Evolutionary conservation across 2,113 vertebrate species (phyloP), one percentile per base, ranked within the genome.

Genomic region (Haemorhous mexicanus): DNA sequence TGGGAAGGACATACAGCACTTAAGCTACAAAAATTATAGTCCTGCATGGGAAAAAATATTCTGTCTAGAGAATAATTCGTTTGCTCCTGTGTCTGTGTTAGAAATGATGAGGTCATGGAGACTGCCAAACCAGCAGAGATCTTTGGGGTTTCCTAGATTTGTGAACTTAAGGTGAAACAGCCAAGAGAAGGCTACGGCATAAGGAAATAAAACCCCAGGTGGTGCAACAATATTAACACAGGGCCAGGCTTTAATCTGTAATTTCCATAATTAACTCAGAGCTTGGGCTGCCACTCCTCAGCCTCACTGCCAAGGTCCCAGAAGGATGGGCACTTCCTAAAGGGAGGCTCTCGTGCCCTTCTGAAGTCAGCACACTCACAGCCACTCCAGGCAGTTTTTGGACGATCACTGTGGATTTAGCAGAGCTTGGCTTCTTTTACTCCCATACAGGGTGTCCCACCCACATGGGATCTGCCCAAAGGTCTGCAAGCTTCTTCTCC

Each of bases 41-140:
- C 6, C 30, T 55, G 11, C 43, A 39, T 9, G 7, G 58, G 58
- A 87, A 18, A 49, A 52, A 74, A 52, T 32, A 15, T 4, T 43
- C 67, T 62, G 16, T 84, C 50, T 56, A 6, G 50, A 63, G 41
- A 53, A 94, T 17, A 95, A 82, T 39, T 72, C 28, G 39, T 74
- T 89, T 64, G 39, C 26, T 90, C 46, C 11, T 79, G 53, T 58
- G 7, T 28, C 53, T 59, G 1, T 52, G 33, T 20, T 30, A 74
- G 78, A 84, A 59, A 92, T 78, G 26, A 90, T 66, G 39, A 69
- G 90, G 89, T 80, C 24, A 30, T 35, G 58, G n/a, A 73, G 89
- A 43, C 13, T 72, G 49, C 64, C 74, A 76, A 50, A 61, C 32
- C 21, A 24, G 32, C 21, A 30, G 21, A 10, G 11, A 26, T 53